Evolutionary conservation across 2,888 invertebrate genomes (phyloP), one percentile per base, ranked within the genome.

Genomic region (Mesorhabditis spiculigera): DNA sequence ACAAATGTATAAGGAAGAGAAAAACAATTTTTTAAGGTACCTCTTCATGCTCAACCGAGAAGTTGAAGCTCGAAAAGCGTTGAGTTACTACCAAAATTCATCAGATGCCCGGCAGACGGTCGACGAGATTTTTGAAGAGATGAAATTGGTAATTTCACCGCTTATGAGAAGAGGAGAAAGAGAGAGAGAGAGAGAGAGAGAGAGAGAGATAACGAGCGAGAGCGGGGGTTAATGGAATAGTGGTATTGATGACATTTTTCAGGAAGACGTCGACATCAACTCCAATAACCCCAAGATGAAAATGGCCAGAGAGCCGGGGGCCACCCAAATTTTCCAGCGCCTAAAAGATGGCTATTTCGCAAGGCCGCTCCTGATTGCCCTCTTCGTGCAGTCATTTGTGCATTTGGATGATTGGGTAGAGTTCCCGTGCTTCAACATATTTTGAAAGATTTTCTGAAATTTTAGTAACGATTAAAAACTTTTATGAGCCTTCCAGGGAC

Each of bases 371-470:
- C 61, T 82, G 4, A 71, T 83, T 42, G 82, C 77, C 43, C 64
- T 77, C 5, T 78, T 81, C 41, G 73, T 83, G 63, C 80, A 82
- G 62, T 77, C 75, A 4, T 82, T 83, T 61, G 82, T 83, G 42
- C 83, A 83, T 71, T 68, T 83, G 6, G 83, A 83, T 65, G 83
- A 83, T 65, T 83, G 83, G 83, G 82, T 82, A 71, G 28, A 28
- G 28, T 4, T 16, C 16, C 4, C n/a, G 61, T 45, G 58, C 43
- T 65, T 43, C 13, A n/a, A 65, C 10, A 65, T 42, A 28, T 3
- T 65, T 43, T 10, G 10, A 41, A 65, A 65, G n/a, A 50, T 13
- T 13, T 50, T 50, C 58, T n/a, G 8, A 10, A 50, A 2, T 3
- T 50, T 50, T 13, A 50, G 58, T 3, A 50, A 50, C n/a, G 8